Base-by-base conservation (phyloP, 37 sponge, comb jelly and placozoan genomes). In the Hexactinellida sp. region DNA sequence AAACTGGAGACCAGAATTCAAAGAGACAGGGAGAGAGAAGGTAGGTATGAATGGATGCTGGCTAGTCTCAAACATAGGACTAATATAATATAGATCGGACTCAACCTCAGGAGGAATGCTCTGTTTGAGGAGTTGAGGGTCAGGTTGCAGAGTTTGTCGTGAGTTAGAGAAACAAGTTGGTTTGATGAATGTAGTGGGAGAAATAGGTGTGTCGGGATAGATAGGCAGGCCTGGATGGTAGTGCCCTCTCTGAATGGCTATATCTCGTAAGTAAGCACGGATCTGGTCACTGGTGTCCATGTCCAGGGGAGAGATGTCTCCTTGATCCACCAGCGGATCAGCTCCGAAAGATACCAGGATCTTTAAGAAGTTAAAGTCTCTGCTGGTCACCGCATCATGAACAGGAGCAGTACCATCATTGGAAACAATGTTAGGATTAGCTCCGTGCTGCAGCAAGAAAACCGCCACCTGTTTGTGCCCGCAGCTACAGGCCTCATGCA, bases 381-480 rank as follows among this genome's bases (percentile, higher is more conserved):
- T 89, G 1, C 76, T 55, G 54, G 91, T 92, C 82, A 94, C 89
- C 5, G 94, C 94, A 91, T 94, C 94, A 86, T 94, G 92, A 9
- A 94, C 89, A n/a, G 94, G 94, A 84, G 92, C 90, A 0, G 92
- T 94, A 24, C 94, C 94, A 90, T 94, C 94, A n/a, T 37, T 87
- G 10, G 94, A 55, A 85, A 86, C 84, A 25, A 86, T 36, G 36
- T 91, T 91, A 1, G 88, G 86, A 84, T 90, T 91, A 55, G 95
- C 95, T 54, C 92, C 95, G 55, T 85, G 34, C 38, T 91, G 36
- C 24, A 94, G 84, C 38, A 94, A 82, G n/a, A 89, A 39, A 37
- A 89, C 55, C 1, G 86, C 95, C 19, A 92, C 39, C 21, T 76
- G 34, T 10, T 28, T 38, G 55, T 89, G 87, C 0, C 87, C 82